phyloP scores from a whole-genome alignment of 2,113 vertebrate species.

The Narcine bancroftii region DNA sequence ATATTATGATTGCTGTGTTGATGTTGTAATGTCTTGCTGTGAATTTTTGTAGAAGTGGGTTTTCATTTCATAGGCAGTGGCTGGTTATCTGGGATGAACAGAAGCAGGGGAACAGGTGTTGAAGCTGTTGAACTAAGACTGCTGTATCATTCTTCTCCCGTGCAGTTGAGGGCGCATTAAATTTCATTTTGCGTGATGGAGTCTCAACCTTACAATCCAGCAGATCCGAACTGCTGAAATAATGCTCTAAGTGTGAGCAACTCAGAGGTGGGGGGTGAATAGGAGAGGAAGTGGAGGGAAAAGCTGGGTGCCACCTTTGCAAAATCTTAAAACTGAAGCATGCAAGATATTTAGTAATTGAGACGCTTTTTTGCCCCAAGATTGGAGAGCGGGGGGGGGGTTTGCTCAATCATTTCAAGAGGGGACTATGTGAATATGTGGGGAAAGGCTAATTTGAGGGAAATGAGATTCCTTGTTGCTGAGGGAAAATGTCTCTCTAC shows the following conservation, averaged over 20 bases:
- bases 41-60: conserved; percentile 17
- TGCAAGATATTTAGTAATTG: not conserved
- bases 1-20: conserved; percentile 26
- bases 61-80: conserved; percentile 5
- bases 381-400: no score
- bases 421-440: not conserved
- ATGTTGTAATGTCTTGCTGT: not conserved
- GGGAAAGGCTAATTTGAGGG: not conserved
- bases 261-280: not conserved
- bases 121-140: not conserved
- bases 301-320: not conserved
- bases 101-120: not conserved
- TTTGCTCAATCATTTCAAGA: not conserved
- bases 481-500: not conserved
- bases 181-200: no score
- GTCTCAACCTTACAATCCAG: not conserved
- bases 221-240: not conserved
- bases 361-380: not conserved
- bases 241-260: not conserved
- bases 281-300: no score
- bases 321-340: no score
- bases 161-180: no score
- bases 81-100: not conserved
- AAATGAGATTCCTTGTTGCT: not conserved
- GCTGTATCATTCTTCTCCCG: no score